Evolutionary conservation across 2,888 invertebrate genomes (phyloP).

Genomic region (Lagria hirta): DNA sequence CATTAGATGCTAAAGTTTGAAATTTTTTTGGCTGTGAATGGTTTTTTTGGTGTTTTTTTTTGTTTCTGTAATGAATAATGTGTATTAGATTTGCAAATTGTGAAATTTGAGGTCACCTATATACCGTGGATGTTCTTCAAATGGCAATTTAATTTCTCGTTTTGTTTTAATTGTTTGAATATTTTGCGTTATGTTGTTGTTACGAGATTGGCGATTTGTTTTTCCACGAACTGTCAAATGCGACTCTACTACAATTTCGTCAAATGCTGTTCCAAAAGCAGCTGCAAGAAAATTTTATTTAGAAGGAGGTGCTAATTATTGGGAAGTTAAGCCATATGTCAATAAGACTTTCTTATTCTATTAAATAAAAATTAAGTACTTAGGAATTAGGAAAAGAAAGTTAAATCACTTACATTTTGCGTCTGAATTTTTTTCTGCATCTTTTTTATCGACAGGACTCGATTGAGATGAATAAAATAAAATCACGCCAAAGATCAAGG

Average conservation of each 20-base stretch:
- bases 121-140: not conserved
- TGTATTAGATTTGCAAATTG: not conserved
- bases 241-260: conserved; percentile 58
- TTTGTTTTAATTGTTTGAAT: conserved; percentile 32
- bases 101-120: not conserved
- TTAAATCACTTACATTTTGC: conserved; percentile 22
- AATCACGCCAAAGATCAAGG: conserved; percentile 6
- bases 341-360: conserved; percentile 11
- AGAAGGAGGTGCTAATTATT: not conserved
- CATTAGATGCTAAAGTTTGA: conserved; percentile 43
- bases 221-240: conserved; percentile 55
- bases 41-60: not conserved
- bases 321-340: conserved; percentile 18
- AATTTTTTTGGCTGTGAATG: too few relatives aligned
- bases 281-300: conserved; percentile 34
- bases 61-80: not conserved
- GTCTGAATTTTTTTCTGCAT: conserved; percentile 16
- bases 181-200: conserved; percentile 28
- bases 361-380: conserved; percentile 3
- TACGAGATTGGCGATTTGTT: conserved; percentile 38
- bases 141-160: conserved; percentile 26
- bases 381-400: not conserved
- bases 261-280: conserved; percentile 48
- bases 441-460: conserved; percentile 16
- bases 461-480: conserved; percentile 17